Evolutionary conservation across 2,888 invertebrate genomes (phyloP).

Genomic region (Iphiclides podalirius): DNA sequence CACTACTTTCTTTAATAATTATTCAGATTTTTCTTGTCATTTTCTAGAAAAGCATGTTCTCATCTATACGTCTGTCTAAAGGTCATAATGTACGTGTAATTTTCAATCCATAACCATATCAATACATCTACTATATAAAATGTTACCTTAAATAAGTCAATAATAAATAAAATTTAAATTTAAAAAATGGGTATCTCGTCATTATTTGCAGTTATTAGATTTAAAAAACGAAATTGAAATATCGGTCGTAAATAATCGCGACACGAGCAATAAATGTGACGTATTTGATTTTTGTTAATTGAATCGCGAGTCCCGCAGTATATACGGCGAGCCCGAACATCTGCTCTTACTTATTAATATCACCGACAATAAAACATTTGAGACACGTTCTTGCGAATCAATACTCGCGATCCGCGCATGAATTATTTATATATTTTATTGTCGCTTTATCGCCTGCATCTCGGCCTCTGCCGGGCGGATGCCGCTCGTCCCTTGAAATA

Average conservation of each 20-base stretch:
- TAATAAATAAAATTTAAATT: too few relatives aligned
- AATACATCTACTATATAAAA: too few relatives aligned
- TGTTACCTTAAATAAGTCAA: too few relatives aligned
- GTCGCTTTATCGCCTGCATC: slow-evolving; percentile 74
- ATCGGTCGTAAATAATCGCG: slow-evolving; percentile 17
- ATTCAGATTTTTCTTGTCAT: too few relatives aligned
- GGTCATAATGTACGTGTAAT: too few relatives aligned
- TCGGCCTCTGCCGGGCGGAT: slow-evolving; percentile 50
- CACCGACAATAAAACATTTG: slow-evolving; percentile 70
- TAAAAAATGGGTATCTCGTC: too few relatives aligned
- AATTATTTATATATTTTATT: slow-evolving; percentile 79
- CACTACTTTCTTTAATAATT: too few relatives aligned
- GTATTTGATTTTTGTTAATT: slow-evolving; percentile 68
- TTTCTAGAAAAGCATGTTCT: too few relatives aligned
- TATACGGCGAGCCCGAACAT: slow-evolving; percentile 56
- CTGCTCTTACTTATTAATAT: slow-evolving; percentile 75
- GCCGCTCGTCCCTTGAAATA: slow-evolving; percentile 56
- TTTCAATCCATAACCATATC: too few relatives aligned
- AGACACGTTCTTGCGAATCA: slow-evolving; percentile 78
- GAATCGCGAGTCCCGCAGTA: slow-evolving; percentile 51
- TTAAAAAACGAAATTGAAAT: slow-evolving; percentile 14
- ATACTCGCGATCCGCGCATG: slow-evolving; percentile 63
- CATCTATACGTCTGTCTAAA: too few relatives aligned
- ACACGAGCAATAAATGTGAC: slow-evolving; percentile 22
- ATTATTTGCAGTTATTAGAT: too few relatives aligned